Conservation (phyloP, 2,888 invertebrate genomes). For the Xanthorhoe spadicearia region DNA sequence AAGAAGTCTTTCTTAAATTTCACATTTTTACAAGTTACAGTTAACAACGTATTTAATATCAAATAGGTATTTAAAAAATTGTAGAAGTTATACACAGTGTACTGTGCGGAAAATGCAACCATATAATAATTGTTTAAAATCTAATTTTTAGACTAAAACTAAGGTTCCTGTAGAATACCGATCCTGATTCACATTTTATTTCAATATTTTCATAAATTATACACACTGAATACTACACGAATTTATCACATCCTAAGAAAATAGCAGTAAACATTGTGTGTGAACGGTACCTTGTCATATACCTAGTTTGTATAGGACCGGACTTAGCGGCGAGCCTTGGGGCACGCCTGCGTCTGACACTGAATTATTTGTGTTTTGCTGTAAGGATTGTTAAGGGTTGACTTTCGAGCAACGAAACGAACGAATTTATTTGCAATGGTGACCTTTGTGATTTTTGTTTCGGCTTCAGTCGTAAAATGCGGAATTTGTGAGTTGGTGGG, state of each 20-base stretch:
- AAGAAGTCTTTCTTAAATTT: no score
- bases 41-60: no score
- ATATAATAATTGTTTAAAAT: no score
- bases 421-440: neutral
- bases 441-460: slow-evolving; percentile 1
- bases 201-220: neutral
- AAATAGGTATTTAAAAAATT: no score
- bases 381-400: slow-evolving; percentile 5
- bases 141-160: no score
- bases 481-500: neutral
- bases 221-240: neutral
- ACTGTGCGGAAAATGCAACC: no score
- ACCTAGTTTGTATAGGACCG: slow-evolving; percentile 8
- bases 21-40: no score
- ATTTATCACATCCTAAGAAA: neutral
- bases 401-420: slow-evolving; percentile 5
- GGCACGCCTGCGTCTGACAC: slow-evolving; percentile 16
- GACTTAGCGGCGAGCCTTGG: slow-evolving; percentile 18
- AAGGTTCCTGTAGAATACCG: neutral
- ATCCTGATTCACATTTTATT: neutral
- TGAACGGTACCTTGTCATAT: neutral
- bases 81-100: no score
- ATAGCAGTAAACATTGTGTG: neutral
- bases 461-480: neutral
- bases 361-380: slow-evolving; percentile 22